A percentile compares a stretch with the other conserved stretches of the same genome.
Conservation (phyloP, 2,888 invertebrate species). For the Prosapia bicincta region DNA sequence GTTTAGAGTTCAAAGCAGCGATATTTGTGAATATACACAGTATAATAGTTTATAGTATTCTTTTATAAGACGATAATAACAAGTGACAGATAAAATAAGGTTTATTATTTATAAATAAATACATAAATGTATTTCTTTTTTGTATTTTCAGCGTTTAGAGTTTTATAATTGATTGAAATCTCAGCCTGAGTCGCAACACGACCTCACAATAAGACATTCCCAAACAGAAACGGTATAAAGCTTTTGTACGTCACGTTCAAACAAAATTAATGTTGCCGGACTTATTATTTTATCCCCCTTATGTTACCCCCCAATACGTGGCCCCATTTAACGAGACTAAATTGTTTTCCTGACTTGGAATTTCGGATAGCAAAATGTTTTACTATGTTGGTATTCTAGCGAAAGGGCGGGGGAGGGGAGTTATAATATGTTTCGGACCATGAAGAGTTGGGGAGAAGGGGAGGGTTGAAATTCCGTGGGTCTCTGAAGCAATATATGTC, state of each 20-base stretch:
- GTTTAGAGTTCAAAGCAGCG: too few relatives aligned
- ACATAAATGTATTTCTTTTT: too few relatives aligned
- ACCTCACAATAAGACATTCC: too few relatives aligned
- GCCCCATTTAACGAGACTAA: slow-evolving; percentile 25
- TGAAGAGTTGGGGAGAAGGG: slow-evolving; percentile 32
- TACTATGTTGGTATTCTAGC: slow-evolving; percentile 30
- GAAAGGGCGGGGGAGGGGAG: slow-evolving; percentile 14
- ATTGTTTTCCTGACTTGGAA: slow-evolving; percentile 29
- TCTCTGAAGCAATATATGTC: slow-evolving; percentile 35
- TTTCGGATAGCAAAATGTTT: slow-evolving; percentile 30
- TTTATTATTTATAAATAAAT: too few relatives aligned
- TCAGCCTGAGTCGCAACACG: too few relatives aligned
- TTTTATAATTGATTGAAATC: too few relatives aligned
- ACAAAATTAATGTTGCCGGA: background rate
- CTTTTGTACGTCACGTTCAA: background rate
- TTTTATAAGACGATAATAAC: too few relatives aligned
- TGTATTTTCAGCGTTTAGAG: too few relatives aligned
- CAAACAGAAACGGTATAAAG: background rate
- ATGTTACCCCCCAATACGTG: background rate
- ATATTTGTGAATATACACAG: too few relatives aligned
- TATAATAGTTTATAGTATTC: too few relatives aligned
- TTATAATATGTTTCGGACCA: slow-evolving; percentile 29
- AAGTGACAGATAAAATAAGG: too few relatives aligned
- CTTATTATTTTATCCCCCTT: background rate
- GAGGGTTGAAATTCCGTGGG: slow-evolving; percentile 35